A percentile compares a stretch with the other conserved stretches of the same genome.
Evolutionary conservation across 2,888 invertebrate genomes (phyloP).

Genomic region (Aspidapion aeneum): DNA sequence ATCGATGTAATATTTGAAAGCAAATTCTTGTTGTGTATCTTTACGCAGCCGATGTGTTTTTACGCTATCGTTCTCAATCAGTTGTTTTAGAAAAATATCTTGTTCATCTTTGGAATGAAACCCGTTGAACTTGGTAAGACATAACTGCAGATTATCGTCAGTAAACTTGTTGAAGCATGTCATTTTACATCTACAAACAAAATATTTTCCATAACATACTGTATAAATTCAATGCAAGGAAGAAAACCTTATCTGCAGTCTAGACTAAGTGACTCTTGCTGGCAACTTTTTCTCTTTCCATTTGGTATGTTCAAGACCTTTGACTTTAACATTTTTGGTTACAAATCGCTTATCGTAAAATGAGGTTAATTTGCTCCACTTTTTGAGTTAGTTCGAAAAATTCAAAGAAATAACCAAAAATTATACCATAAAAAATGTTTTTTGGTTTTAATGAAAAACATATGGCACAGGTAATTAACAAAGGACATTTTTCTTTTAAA

Average conservation of each 20-base stretch:
- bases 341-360: slow-evolving; percentile 9
- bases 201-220: not conserved
- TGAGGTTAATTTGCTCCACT: no score
- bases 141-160: slow-evolving; percentile 14
- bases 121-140: slow-evolving; percentile 13
- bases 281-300: slow-evolving; percentile 9
- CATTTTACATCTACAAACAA: slow-evolving; percentile 19
- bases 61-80: slow-evolving; percentile 15
- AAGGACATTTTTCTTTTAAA: no score
- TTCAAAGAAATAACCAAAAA: no score
- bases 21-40: slow-evolving; percentile 9
- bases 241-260: slow-evolving; percentile 20
- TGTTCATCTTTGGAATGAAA: slow-evolving; percentile 19
- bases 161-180: slow-evolving; percentile 17
- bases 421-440: no score
- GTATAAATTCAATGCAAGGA: not conserved
- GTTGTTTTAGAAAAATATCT: slow-evolving; percentile 17
- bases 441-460: no score
- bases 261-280: slow-evolving; percentile 11
- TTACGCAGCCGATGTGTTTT: slow-evolving; percentile 17
- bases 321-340: slow-evolving; percentile 6
- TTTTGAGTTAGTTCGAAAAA: no score
- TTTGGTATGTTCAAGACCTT: slow-evolving; percentile 18
- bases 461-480: no score
- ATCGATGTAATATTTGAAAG: slow-evolving; percentile 17